Percentiles rank a stretch among this genome's conserved stretches.
phyloP scores from a whole-genome alignment of 2,888 invertebrate species.

The Dynastes hyllus region DNA sequence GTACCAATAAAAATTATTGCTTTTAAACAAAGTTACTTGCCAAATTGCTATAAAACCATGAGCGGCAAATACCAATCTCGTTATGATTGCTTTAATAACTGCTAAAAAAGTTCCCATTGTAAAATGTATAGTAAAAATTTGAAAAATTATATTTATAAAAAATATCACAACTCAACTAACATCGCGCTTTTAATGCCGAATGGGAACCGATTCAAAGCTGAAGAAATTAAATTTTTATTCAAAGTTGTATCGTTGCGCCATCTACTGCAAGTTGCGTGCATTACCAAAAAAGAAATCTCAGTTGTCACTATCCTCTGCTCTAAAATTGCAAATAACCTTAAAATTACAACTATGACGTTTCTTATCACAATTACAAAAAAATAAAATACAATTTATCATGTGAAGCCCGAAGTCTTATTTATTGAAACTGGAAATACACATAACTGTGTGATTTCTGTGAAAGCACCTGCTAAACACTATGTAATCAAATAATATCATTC shows the following conservation, averaged over 20 bases:
- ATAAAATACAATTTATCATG: slow-evolving; percentile 51
- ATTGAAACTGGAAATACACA: slow-evolving; percentile 36
- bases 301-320: not conserved
- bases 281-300: too few species aligned
- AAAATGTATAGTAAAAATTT: not conserved
- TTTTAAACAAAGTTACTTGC: slow-evolving; percentile 89
- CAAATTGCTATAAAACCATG: slow-evolving; percentile 93
- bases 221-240: slow-evolving; percentile 8
- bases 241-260: not conserved
- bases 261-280: not conserved
- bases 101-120: slow-evolving; percentile 86
- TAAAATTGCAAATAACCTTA: slow-evolving; percentile 52
- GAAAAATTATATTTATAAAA: not conserved
- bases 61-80: slow-evolving; percentile 85
- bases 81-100: slow-evolving; percentile 87
- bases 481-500: slow-evolving; percentile 33
- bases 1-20: slow-evolving; percentile 87
- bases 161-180: slow-evolving; percentile 3
- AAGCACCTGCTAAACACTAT: slow-evolving; percentile 19
- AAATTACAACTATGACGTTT: slow-evolving; percentile 54
- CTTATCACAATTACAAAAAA: slow-evolving; percentile 55
- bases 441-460: slow-evolving; percentile 12
- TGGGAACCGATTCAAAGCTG: not conserved
- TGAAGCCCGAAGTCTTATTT: slow-evolving; percentile 49
- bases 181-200: not conserved